Evolutionary conservation across 2,888 invertebrate species (phyloP), one percentile per base, ranked within the genome.

Genomic region (Smittia aterrima): DNA sequence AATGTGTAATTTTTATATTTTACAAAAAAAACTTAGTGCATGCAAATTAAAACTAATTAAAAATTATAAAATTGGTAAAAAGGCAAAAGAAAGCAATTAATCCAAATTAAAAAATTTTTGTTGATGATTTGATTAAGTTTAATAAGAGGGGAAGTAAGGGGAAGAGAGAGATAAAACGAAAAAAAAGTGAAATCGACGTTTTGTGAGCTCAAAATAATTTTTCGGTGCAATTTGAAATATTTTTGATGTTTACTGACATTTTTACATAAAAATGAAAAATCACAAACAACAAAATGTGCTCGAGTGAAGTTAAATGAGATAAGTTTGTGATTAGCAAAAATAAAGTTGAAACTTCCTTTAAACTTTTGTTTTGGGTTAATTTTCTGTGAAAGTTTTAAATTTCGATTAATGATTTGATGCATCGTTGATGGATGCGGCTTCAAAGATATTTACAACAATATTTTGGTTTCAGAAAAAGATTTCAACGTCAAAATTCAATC

Each of bases 21-120:
- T 58, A 58, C 58, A 58, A 58, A 58, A 58, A 47, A 58, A 32
- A 58, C 20, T 58, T 58, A 18, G 32, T 20, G 22, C 58, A 58
- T 58, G 58, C 58, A 58, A 58, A 58, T 58, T 58, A 58, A 20
- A 58, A 58, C 22, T 58, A 58, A 58, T 18, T 47, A 47, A 47
- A 47, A 47, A 47, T 6, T 47, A 47, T 9, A 58, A 58, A 58
- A 18, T 7, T 58, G 58, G 20, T 58, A 22, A 58, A 47, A 20
- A 20, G 58, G 22, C 18, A 58, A 58, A 38, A 58, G 22, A 58
- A 58, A 20, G 22, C 18, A 58, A 58, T 18, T 58, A 58, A 47
- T 47, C 47, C 16, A 16, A n/a, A 47, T 47, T 13, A 47, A 16
- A 47, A n/a, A 38, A 38, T 38, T 38, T 4, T n/a, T n/a, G n/a